Evolutionary conservation across 2,888 invertebrate genomes (phyloP), one percentile per base, ranked within the genome.

Genomic region (Amiota communis): DNA sequence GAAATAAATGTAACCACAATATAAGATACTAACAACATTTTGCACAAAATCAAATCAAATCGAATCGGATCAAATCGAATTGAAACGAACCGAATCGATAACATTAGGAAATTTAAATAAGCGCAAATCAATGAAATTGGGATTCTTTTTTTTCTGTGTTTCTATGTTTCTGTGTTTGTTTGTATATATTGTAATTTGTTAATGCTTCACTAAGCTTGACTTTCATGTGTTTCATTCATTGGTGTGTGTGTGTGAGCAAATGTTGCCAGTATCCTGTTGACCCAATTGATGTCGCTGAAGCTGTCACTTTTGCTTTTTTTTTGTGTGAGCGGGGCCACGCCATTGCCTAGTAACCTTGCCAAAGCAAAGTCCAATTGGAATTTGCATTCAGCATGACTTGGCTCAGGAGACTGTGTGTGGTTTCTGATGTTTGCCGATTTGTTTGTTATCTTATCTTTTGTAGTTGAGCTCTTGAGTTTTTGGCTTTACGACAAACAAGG

Each of bases 181-280:
- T 6, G 8, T 36, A 6, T 36, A 36, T 36, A 36, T 36, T 36
- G 36, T 36, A 6, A 36, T 79, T 75, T 74, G 78, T 80, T 80
- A 78, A 79, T 79, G 83, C 85, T 79, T 85, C 85, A 83, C 76
- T 13, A 53, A 53, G n/a, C 15, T 53, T 80, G 76, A 73, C 73
- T 78, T 78, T 77, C 81, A 77, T 8, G 79, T 82, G 69, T 74
- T 17, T 15, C 15, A 53, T 36, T 2, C 4, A 6, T 36, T 8
- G 53, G n/a, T 15, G 53, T 53, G 9, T 73, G 71, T 51, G 57
- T 49, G 63, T 74, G 57, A 64, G 23, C 68, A 75, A 65, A 74
- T 75, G 46, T 17, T 10, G n/a, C 15, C 15, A 15, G 1, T 69
- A 75, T 73, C 75, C 77, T 76, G 23, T 23, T 75, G 56, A 17